Conservation (phyloP, 1,140 invertebrate genomes). For the Meloidogyne floridensis region DNA sequence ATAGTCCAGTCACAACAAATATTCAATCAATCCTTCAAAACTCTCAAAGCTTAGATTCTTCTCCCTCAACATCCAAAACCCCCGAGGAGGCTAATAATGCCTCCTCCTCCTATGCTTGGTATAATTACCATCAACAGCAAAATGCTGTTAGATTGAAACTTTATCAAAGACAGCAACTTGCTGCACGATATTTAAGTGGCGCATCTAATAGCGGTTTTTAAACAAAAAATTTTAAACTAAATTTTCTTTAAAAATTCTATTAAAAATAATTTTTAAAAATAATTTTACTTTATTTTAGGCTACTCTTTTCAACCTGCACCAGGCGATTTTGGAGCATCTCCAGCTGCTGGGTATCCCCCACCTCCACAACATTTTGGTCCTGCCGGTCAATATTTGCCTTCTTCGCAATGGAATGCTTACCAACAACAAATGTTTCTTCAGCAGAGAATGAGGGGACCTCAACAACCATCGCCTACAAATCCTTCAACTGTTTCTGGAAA, state of each 20-base stretch:
- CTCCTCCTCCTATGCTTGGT: not conserved
- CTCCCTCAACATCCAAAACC: not conserved
- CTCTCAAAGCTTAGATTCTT: not conserved
- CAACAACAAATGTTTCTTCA: constrained; percentile 9
- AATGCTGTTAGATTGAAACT: not conserved
- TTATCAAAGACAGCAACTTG: not conserved
- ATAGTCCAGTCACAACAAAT: not conserved
- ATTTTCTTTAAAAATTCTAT: not conserved
- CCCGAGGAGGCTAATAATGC: not conserved
- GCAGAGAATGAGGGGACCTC: not conserved
- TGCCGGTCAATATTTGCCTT: not conserved
- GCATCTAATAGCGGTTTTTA: constrained; percentile 7
- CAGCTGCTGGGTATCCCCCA: not conserved
- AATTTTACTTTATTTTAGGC: not conserved
- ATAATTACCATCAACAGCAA: constrained; percentile 4
- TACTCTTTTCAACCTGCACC: not conserved
- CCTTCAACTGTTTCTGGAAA: constrained; percentile 18
- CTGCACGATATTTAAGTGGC: not conserved
- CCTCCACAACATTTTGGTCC: not conserved
- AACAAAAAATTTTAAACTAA: too few relatives aligned
- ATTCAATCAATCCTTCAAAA: not conserved
- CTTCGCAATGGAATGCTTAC: not conserved
- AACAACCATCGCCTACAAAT: not conserved
- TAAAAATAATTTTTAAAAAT: too few relatives aligned
- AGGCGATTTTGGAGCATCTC: not conserved